Evolutionary conservation across 2,113 vertebrate genomes (phyloP).

Genomic region (Lethenteron reissneri): DNA sequence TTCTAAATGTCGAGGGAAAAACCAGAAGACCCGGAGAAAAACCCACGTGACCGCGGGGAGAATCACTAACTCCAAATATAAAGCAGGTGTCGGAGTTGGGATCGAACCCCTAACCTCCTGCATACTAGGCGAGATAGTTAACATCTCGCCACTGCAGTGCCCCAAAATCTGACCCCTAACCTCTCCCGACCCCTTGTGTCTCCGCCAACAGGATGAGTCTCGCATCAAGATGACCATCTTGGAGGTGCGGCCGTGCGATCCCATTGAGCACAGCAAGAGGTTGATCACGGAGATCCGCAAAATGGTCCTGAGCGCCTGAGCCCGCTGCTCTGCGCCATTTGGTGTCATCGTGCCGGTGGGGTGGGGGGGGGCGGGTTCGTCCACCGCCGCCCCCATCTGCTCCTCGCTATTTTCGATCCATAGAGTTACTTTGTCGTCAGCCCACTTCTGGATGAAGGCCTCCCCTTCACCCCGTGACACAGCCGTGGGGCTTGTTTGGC

Average conservation of each 20-base stretch:
- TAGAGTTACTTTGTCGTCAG: too few species aligned
- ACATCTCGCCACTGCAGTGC: constrained; percentile 2
- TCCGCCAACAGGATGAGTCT: constrained; percentile 50
- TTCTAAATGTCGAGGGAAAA: neutral
- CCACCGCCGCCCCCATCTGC: too few species aligned
- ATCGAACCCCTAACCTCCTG: constrained; percentile 7
- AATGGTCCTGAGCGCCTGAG: too few species aligned
- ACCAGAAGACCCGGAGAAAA: constrained; percentile 9
- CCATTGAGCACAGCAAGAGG: constrained; percentile 60
- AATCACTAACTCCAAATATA: constrained; percentile 12
- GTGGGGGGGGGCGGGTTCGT: too few species aligned
- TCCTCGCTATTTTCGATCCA: too few species aligned
- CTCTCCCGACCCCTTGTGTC: constrained; percentile 6
- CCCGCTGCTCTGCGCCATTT: too few species aligned
- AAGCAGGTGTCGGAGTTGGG: constrained; percentile 9
- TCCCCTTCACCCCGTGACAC: too few species aligned
- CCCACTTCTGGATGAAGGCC: too few species aligned
- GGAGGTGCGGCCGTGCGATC: constrained; percentile 66
- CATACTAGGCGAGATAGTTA: constrained; percentile 5
- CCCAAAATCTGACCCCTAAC: constrained; percentile 7
- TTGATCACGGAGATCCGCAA: constrained; percentile 58
- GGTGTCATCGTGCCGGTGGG: too few species aligned
- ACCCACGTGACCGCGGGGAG: constrained; percentile 8
- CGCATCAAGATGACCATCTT: constrained; percentile 67
- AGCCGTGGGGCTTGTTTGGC: too few species aligned